Evolutionary conservation across 2,113 vertebrate species (phyloP).

Genomic region (Chamaetylas fuelleborni): DNA sequence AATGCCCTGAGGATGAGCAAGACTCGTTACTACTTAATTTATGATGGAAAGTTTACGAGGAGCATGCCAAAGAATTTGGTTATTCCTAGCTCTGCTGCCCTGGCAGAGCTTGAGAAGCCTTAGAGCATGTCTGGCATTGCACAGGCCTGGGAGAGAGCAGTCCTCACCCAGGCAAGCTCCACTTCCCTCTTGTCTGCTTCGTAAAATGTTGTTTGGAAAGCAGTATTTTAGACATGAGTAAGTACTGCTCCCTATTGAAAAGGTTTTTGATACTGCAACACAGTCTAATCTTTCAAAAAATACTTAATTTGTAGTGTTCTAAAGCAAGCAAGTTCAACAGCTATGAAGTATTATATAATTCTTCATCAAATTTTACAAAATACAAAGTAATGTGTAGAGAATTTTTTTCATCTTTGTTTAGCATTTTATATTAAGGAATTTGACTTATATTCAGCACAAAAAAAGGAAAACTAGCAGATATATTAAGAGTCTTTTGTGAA

Average conservation of each 20-base stretch:
- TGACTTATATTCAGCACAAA: not conserved
- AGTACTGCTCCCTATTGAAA: not conserved
- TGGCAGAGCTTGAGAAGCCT: not conserved
- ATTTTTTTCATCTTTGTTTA: not conserved
- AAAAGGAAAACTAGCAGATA: not conserved
- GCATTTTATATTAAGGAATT: not conserved
- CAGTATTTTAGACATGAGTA: not conserved
- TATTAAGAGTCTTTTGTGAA: not conserved
- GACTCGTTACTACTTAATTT: not conserved
- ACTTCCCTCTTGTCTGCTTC: not conserved
- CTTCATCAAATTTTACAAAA: not conserved
- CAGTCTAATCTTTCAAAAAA: not conserved
- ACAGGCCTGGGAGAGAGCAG: not conserved
- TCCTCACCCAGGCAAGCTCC: not conserved
- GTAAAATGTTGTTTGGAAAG: not conserved
- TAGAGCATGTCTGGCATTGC: not conserved
- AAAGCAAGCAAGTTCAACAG: not conserved
- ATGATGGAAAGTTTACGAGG: not conserved
- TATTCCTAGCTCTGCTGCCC: constrained; percentile 16
- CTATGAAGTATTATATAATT: not conserved
- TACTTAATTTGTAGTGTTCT: not conserved
- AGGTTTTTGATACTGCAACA: not conserved
- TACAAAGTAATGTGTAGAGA: not conserved
- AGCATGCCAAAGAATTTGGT: constrained; percentile 4
- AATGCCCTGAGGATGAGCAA: not conserved